Evolutionary conservation across 2,113 vertebrate genomes (phyloP).

Genomic region (Pandion haliaetus): DNA sequence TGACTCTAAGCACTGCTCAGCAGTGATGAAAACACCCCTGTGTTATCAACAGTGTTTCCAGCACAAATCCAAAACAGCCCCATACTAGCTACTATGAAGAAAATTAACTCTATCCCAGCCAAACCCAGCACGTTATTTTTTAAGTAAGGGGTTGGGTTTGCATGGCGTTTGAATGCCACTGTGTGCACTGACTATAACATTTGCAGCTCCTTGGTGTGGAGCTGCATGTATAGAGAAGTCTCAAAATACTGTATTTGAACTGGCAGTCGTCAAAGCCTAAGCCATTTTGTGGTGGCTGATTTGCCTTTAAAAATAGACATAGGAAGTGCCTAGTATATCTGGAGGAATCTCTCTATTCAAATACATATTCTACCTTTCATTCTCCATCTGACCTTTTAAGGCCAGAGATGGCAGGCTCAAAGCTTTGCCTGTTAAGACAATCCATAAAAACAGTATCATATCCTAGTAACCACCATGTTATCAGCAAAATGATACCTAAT

Average conservation of each 20-base stretch:
- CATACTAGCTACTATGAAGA: too few species aligned
- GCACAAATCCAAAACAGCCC: too few species aligned
- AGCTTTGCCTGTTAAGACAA: neutral
- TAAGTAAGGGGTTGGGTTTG: neutral
- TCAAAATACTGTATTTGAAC: neutral
- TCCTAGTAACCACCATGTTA: neutral
- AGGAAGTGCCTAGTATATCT: neutral
- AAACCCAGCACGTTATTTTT: neutral
- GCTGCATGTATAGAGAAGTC: accelerated
- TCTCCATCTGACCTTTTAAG: neutral
- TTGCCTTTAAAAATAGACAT: neutral
- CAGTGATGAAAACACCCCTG: too few species aligned
- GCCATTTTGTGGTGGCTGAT: neutral
- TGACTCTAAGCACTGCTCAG: too few species aligned
- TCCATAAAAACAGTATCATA: neutral
- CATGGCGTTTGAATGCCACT: neutral
- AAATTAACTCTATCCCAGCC: too few species aligned
- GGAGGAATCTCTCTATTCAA: neutral
- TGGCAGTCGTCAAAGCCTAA: neutral
- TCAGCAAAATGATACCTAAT: neutral
- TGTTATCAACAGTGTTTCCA: too few species aligned
- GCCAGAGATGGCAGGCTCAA: neutral
- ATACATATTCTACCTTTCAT: neutral
- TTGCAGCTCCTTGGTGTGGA: neutral
- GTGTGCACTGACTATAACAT: neutral